Percentiles rank a stretch among this genome's conserved stretches.
These are phyloP conservation scores for Calephelis nemesis DNA, from an alignment of 1,140 invertebrate species.

Conservation along the genomic window DNA sequence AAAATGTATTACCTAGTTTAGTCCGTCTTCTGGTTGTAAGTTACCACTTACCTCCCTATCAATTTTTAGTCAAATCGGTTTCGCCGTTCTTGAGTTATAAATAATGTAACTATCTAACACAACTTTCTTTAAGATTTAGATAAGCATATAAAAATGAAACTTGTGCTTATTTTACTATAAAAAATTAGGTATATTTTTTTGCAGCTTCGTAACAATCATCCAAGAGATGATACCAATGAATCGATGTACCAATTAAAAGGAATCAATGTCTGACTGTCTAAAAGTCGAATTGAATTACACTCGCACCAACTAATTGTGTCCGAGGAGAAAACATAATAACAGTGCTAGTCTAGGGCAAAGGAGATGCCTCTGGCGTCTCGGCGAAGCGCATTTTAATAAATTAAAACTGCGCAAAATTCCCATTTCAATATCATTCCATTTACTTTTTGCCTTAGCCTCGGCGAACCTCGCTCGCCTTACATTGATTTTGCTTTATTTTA, in stretches of 20 bases:
- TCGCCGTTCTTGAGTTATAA: too few species aligned
- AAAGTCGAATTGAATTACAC: constrained; percentile 61
- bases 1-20: too few species aligned
- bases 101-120: too few species aligned
- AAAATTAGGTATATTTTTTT: too few species aligned
- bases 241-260: background rate
- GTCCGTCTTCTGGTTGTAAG: too few species aligned
- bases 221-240: too few species aligned
- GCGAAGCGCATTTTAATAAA: constrained; percentile 73
- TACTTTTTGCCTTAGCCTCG: constrained; percentile 49
- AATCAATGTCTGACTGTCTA: constrained; percentile 58
- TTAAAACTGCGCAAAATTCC: constrained; percentile 75
- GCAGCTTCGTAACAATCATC: too few species aligned
- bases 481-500: constrained; percentile 60
- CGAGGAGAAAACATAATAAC: constrained; percentile 74
- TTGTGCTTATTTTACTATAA: too few species aligned
- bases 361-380: constrained; percentile 56
- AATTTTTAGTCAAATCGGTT: too few species aligned
- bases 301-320: constrained; percentile 65
- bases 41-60: too few species aligned
- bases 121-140: too few species aligned
- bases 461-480: constrained; percentile 46
- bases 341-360: constrained; percentile 72
- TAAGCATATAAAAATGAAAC: too few species aligned
- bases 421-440: constrained; percentile 71